phyloP scores from a whole-genome alignment of 2,888 invertebrate species.

The Acrocyrtus sp. region DNA sequence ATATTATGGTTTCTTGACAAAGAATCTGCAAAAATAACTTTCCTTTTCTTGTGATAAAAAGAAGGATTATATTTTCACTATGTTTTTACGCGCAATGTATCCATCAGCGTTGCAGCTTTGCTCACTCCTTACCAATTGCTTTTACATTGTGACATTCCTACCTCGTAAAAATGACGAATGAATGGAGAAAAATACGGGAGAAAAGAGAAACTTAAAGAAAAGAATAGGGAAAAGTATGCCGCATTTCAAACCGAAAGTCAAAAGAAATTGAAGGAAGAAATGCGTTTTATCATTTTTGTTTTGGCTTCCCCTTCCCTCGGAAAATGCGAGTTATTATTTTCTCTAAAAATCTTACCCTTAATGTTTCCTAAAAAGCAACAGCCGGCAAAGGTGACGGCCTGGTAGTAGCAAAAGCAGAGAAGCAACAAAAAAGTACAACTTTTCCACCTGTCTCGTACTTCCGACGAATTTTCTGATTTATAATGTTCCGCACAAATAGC shows the following conservation, averaged over 20 bases:
- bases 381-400: not conserved
- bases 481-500: not conserved
- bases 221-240: too few relatives aligned
- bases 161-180: conserved; percentile 41
- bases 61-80: too few relatives aligned
- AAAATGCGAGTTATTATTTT: not conserved
- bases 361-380: conserved; percentile 6
- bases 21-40: too few relatives aligned
- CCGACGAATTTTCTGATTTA: conserved; percentile 21
- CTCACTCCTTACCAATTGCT: conserved; percentile 19
- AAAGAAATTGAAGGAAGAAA: conserved; percentile 25
- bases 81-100: too few relatives aligned
- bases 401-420: too few relatives aligned
- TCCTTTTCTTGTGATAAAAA: too few relatives aligned
- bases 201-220: conserved; percentile 7
- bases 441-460: conserved; percentile 25
- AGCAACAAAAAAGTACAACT: conserved; percentile 12
- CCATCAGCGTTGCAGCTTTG: too few relatives aligned
- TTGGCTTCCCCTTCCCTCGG: not conserved
- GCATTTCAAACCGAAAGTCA: conserved; percentile 26
- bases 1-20: not conserved
- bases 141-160: conserved; percentile 27
- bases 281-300: too few relatives aligned
- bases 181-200: conserved; percentile 14
- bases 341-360: not conserved